A percentile compares a stretch with the other conserved stretches of the same genome.
phyloP scores from a whole-genome alignment of 1,140 invertebrate species.

The Atopsyche davidsoni region DNA sequence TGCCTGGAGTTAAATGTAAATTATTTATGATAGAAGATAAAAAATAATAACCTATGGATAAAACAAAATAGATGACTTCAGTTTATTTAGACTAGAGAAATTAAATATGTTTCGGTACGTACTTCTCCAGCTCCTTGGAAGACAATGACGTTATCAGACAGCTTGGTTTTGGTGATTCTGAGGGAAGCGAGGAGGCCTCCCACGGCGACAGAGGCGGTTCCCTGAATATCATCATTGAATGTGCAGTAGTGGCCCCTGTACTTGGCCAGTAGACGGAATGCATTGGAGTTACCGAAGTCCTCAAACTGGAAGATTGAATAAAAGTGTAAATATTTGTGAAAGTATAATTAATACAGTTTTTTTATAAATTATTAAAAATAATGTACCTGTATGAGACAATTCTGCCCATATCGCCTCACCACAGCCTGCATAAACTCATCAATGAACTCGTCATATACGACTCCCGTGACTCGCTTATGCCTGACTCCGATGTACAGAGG shows the following conservation, averaged over 20 bases:
- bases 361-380: conserved; percentile 8
- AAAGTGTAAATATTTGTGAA: background rate
- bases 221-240: conserved; percentile 96
- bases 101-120: background rate
- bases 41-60: too few relatives aligned
- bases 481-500: conserved; percentile 87
- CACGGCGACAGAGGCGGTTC: conserved; percentile 83
- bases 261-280: conserved; percentile 78
- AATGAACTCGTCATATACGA: conserved; percentile 85
- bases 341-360: conserved; percentile 1
- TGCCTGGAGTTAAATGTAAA: conserved; percentile 49
- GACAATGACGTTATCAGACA: conserved; percentile 77
- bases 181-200: conserved; percentile 84
- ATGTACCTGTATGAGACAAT: conserved; percentile 58
- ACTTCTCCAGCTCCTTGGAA: conserved; percentile 92
- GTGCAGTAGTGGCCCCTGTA: conserved; percentile 84
- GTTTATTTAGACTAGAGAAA: background rate
- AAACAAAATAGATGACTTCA: background rate
- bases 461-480: conserved; percentile 73
- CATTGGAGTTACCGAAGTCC: conserved; percentile 90
- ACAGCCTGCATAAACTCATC: conserved; percentile 96
- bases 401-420: conserved; percentile 75
- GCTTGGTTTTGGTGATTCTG: conserved; percentile 65
- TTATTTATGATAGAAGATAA: too few relatives aligned
- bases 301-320: conserved; percentile 75